Evolutionary conservation across 1,140 invertebrate genomes (phyloP).

Genomic region (Bombus consobrinus): DNA sequence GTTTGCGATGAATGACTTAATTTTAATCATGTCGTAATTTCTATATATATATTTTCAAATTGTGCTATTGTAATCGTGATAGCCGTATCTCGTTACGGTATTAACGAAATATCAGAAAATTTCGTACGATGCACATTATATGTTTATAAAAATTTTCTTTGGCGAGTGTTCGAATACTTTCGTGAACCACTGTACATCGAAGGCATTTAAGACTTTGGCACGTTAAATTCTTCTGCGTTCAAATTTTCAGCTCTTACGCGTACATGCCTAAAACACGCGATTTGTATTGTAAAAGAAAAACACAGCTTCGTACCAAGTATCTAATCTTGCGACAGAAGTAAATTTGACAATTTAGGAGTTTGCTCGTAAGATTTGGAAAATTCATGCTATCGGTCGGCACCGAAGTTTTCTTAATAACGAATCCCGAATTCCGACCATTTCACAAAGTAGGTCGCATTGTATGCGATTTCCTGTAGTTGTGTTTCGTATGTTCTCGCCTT

Average conservation of each 20-base stretch:
- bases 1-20: too few species aligned
- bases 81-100: too few species aligned
- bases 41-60: too few species aligned
- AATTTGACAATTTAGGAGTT: slow-evolving; percentile 51
- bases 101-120: too few species aligned
- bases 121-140: too few species aligned
- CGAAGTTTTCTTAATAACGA: slow-evolving; percentile 69
- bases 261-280: not conserved
- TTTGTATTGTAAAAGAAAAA: not conserved
- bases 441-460: slow-evolving; percentile 63
- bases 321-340: slow-evolving; percentile 36
- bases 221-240: not conserved
- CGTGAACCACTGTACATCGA: not conserved
- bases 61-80: too few species aligned
- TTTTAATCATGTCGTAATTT: too few species aligned
- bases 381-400: slow-evolving; percentile 50
- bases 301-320: too few species aligned
- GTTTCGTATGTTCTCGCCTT: slow-evolving; percentile 7
- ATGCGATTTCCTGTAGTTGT: slow-evolving; percentile 52
- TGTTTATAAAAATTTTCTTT: too few species aligned
- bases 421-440: slow-evolving; percentile 64
- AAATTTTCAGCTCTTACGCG: not conserved
- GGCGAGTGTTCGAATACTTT: too few species aligned
- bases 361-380: slow-evolving; percentile 47
- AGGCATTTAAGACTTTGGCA: not conserved